Percentiles rank a stretch among this genome's conserved stretches.
phyloP scores from a whole-genome alignment of 37 sponge, comb jelly and placozoan genomes.

The Hexactinellida sp. region DNA sequence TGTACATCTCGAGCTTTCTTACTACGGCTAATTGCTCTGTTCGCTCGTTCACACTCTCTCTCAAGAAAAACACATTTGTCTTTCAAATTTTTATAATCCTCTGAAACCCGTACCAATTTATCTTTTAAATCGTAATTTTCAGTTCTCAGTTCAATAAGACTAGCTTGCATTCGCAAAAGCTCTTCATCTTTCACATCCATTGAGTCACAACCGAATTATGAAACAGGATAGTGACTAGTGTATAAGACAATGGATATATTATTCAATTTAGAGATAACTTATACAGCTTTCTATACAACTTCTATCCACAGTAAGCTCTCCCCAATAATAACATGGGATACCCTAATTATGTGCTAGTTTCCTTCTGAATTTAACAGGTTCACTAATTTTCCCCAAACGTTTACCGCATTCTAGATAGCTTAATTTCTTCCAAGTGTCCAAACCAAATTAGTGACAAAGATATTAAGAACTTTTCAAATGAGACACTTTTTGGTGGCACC shows the following conservation, averaged over 20 bases:
- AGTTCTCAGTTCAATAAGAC: background rate
- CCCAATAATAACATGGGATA: no score
- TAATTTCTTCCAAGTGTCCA: no score
- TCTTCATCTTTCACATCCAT: slow-evolving; percentile 12
- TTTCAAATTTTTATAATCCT: background rate
- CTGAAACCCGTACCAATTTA: background rate
- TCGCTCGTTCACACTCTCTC: background rate
- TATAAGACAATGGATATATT: background rate
- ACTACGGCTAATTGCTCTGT: background rate
- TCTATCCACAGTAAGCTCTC: no score
- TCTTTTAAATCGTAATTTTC: slow-evolving; percentile 4
- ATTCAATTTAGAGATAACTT: background rate
- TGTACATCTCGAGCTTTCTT: slow-evolving; percentile 5
- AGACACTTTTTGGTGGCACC: no score
- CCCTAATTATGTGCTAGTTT: no score
- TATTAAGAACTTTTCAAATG: no score
- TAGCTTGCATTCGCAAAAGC: background rate
- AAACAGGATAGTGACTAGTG: background rate
- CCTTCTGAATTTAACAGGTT: no score
- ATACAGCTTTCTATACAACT: no score
- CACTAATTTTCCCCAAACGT: no score
- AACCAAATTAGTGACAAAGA: no score
- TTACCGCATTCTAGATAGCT: no score
- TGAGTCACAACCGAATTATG: background rate
- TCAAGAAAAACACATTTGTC: background rate